Evolutionary conservation across 2,113 vertebrate species (phyloP).

Genomic region (Arvicanthis niloticus): DNA sequence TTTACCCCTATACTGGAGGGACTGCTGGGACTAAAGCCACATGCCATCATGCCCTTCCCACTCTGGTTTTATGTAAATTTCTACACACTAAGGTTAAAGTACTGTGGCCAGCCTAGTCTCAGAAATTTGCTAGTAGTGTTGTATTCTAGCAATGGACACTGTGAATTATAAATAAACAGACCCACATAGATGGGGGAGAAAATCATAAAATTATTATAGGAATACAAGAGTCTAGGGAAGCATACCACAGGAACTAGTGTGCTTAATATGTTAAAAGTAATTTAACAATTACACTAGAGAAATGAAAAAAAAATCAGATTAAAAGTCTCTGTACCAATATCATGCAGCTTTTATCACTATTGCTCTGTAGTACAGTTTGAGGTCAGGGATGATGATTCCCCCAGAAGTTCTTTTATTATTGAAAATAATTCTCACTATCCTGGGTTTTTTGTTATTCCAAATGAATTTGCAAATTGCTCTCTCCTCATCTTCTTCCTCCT

Average conservation of each 20-base stretch:
- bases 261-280: neutral
- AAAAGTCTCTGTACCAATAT: too few relatives aligned
- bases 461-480: too few relatives aligned
- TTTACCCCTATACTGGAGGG: too few relatives aligned
- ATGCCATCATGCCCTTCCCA: neutral
- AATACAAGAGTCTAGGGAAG: neutral
- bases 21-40: neutral
- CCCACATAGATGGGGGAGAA: rapidly evolving
- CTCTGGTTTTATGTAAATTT: neutral
- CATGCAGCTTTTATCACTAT: too few relatives aligned
- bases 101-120: neutral
- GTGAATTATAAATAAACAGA: neutral
- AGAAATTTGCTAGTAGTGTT: neutral
- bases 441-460: too few relatives aligned
- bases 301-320: too few relatives aligned
- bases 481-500: too few relatives aligned
- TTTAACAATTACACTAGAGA: neutral
- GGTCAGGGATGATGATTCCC: too few relatives aligned
- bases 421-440: too few relatives aligned
- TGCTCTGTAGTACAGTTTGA: too few relatives aligned
- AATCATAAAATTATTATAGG: neutral
- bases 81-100: neutral
- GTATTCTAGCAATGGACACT: neutral
- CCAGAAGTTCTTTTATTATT: too few relatives aligned
- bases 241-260: neutral